Conservation (phyloP, 2,113 vertebrate species). For the Eubucco bourcierii region DNA sequence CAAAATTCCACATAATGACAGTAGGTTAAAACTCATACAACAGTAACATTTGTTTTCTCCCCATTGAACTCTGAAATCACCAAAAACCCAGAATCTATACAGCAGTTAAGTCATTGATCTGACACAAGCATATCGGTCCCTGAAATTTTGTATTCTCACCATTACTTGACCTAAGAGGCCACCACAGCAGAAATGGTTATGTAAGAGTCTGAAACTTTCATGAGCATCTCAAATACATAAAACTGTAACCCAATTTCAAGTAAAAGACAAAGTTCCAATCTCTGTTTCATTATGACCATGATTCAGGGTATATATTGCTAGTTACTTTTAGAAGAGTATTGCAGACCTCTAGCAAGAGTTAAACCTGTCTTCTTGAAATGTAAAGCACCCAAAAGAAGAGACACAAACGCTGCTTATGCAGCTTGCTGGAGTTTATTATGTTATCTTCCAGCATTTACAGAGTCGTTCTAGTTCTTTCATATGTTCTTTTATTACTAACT, state of each 20-base stretch:
- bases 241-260: not conserved
- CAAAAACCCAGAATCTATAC: not conserved
- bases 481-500: not conserved
- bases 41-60: not conserved
- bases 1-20: not conserved
- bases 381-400: not conserved
- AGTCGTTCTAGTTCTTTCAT: not conserved
- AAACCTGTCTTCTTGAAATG: not conserved
- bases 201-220: not conserved
- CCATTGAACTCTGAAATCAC: not conserved
- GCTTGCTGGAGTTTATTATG: not conserved
- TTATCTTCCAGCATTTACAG: not conserved
- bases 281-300: not conserved
- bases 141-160: not conserved
- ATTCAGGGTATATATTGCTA: not conserved
- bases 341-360: not conserved
- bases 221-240: not conserved
- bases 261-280: not conserved
- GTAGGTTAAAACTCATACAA: not conserved
- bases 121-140: not conserved
- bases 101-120: not conserved
- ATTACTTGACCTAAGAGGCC: not conserved
- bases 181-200: not conserved
- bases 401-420: not conserved
- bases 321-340: not conserved